Conservation (phyloP, 2,888 invertebrate genomes). For the Dasysyrphus tricinctus region DNA sequence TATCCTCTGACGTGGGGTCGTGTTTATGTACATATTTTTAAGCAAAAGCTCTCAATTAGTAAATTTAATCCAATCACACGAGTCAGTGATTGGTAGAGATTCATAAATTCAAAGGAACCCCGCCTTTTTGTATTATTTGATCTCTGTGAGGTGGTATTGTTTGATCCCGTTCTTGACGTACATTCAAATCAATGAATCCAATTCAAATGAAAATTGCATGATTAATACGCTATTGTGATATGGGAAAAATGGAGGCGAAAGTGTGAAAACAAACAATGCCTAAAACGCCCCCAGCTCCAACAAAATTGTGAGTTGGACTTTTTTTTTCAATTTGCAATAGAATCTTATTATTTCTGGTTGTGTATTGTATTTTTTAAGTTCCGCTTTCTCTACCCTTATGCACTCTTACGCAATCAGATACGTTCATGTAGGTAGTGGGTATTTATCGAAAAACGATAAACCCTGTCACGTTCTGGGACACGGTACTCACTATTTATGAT, state of each 20-base stretch:
- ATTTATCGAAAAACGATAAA: conserved; percentile 31
- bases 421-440: not conserved
- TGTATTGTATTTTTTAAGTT: not conserved
- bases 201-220: not conserved
- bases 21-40: conserved; percentile 5
- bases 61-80: conserved; percentile 3
- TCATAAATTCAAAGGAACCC: not conserved
- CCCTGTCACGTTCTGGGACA: conserved; percentile 45
- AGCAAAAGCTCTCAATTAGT: conserved; percentile 5
- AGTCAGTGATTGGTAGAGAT: not conserved
- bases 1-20: not conserved
- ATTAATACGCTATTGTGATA: not conserved
- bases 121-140: not conserved
- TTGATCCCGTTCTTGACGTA: not conserved
- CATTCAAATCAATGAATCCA: not conserved
- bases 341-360: not conserved
- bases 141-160: not conserved
- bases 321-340: conserved; percentile 1
- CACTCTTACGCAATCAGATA: not conserved
- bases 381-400: not conserved
- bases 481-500: conserved; percentile 1
- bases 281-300: not conserved
- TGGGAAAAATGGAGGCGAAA: conserved; percentile 1
- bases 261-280: not conserved
- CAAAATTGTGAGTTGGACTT: not conserved